These are phyloP conservation scores for Odontesthes bonariensis DNA, from an alignment of 2,113 vertebrate genomes.

Conservation along the genomic window DNA sequence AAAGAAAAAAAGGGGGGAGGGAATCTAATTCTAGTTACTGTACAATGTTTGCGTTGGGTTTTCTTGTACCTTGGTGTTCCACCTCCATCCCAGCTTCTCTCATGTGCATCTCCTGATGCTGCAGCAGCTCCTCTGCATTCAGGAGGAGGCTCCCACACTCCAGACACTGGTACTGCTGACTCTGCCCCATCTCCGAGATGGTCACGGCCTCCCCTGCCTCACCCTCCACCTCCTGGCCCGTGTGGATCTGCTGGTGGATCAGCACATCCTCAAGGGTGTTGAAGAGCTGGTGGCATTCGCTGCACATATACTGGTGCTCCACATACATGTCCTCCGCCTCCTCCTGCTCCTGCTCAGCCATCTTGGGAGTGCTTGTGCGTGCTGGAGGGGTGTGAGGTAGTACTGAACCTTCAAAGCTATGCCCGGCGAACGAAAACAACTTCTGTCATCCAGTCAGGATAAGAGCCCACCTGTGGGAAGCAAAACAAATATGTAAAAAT, in stretches of 20 bases:
- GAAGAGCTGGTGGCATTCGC: slow-evolving; percentile 90
- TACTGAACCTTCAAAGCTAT: neutral
- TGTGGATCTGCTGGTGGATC: slow-evolving; percentile 90
- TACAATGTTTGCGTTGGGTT: neutral
- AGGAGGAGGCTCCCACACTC: slow-evolving; percentile 88
- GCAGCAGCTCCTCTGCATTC: slow-evolving; percentile 87
- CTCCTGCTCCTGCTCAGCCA: slow-evolving; percentile 76
- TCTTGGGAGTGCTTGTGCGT: neutral
- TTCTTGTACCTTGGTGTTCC: slow-evolving; percentile 76
- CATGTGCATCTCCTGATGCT: slow-evolving; percentile 91
- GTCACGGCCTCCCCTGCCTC: slow-evolving; percentile 50
- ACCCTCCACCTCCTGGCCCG: slow-evolving; percentile 68
- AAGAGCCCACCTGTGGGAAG: slow-evolving; percentile 38
- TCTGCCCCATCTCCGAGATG: slow-evolving; percentile 70
- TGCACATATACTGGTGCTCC: slow-evolving; percentile 94
- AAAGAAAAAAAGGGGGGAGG: too few species aligned
- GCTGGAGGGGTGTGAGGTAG: neutral
- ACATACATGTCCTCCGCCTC: slow-evolving; percentile 77
- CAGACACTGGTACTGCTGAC: slow-evolving; percentile 89
- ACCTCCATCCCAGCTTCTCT: slow-evolving; percentile 80
- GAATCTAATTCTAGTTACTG: too few species aligned
- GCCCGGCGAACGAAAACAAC: neutral
- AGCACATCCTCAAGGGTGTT: slow-evolving; percentile 90
- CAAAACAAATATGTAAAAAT: neutral
- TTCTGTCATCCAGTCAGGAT: slow-evolving; percentile 13